Evolutionary conservation across 2,888 invertebrate species (phyloP).

Genomic region (Ophion ventricosus): DNA sequence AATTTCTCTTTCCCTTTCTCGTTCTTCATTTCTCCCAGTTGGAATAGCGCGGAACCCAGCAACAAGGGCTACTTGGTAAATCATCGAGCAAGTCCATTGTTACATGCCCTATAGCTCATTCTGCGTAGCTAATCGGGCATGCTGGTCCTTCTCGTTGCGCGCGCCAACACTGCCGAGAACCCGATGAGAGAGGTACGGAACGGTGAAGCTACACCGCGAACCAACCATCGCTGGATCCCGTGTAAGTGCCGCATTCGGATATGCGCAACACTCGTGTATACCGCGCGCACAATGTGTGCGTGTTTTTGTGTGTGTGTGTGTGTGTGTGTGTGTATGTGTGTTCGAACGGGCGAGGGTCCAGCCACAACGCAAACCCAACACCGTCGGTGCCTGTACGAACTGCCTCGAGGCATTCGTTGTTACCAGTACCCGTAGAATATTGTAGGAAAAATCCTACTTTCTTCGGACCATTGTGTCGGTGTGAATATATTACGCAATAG

Average conservation of each 20-base stretch:
- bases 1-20: slow-evolving; percentile 62
- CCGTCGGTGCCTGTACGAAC: slow-evolving; percentile 12
- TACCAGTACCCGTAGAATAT: slow-evolving; percentile 38
- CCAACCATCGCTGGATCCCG: slow-evolving; percentile 33
- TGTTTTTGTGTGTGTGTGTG: slow-evolving; percentile 6
- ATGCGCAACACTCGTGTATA: background rate
- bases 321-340: slow-evolving; percentile 6
- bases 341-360: slow-evolving; percentile 28
- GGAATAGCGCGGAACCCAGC: slow-evolving; percentile 59
- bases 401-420: slow-evolving; percentile 43
- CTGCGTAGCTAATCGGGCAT: slow-evolving; percentile 75
- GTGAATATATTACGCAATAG: slow-evolving; percentile 14
- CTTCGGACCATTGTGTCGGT: slow-evolving; percentile 14
- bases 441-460: slow-evolving; percentile 14
- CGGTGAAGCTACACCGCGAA: slow-evolving; percentile 40
- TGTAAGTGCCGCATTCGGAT: slow-evolving; percentile 22
- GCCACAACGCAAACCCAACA: slow-evolving; percentile 21
- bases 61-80: slow-evolving; percentile 69
- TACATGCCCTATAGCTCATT: slow-evolving; percentile 72
- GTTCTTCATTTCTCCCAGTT: slow-evolving; percentile 47
- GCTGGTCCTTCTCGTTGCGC: slow-evolving; percentile 68
- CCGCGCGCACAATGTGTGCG: background rate
- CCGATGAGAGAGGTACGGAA: slow-evolving; percentile 18
- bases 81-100: slow-evolving; percentile 68
- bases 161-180: slow-evolving; percentile 57